Conservation (phyloP, 2,888 invertebrate species). For the Zhuqinia jingwanae region DNA sequence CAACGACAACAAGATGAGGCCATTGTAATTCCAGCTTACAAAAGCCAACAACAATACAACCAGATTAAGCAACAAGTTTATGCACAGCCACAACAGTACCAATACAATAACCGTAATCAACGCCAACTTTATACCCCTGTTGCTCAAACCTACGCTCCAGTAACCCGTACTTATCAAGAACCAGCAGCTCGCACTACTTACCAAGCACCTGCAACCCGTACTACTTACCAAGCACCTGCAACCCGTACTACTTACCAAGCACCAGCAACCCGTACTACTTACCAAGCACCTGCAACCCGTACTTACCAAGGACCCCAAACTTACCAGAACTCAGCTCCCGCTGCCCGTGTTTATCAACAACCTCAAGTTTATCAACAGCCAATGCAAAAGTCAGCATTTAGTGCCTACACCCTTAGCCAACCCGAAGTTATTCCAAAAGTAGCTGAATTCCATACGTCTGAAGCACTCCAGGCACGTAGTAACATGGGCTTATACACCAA, state of each 20-base stretch:
- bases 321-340: not conserved
- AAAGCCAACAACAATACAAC: conserved; percentile 16
- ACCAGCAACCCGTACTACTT: not conserved
- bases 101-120: not conserved
- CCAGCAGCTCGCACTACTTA: not conserved
- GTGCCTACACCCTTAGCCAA: conserved; percentile 59
- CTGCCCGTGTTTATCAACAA: not conserved
- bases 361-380: conserved; percentile 19
- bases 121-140: not conserved
- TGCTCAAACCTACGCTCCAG: not conserved
- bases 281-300: not conserved
- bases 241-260: not conserved
- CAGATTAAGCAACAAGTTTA: conserved; percentile 17
- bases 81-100: not conserved
- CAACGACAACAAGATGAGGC: conserved; percentile 3
- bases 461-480: not conserved
- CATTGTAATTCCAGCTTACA: not conserved
- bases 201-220: not conserved
- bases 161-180: not conserved
- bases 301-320: not conserved
- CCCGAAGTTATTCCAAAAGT: conserved; percentile 69
- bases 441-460: conserved; percentile 65
- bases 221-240: not conserved
- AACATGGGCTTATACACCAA: too few relatives aligned
- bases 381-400: not conserved